phyloP scores from a whole-genome alignment of 1,140 invertebrate species.

The honey bee (Apis mellifera) region DNA sequence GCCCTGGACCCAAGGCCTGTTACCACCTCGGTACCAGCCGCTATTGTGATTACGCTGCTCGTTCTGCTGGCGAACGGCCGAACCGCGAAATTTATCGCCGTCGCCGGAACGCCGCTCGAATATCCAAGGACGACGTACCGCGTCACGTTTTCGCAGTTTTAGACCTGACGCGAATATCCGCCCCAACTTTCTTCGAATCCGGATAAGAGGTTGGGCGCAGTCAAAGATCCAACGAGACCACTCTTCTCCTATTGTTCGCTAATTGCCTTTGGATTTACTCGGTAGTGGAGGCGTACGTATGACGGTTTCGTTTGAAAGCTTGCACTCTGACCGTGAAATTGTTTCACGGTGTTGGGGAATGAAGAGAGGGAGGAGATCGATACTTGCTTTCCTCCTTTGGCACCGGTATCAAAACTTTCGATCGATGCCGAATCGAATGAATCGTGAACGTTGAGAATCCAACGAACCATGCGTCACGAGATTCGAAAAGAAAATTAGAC shows the following conservation, averaged over 20 bases:
- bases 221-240: conserved; percentile 24
- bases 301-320: not conserved
- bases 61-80: conserved; percentile 8
- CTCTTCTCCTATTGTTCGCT: conserved; percentile 45
- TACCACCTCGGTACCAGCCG: conserved; percentile 26
- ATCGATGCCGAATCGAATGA: too few species aligned
- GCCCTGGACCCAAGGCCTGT: not conserved
- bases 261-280: conserved; percentile 39
- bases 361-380: too few species aligned
- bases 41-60: conserved; percentile 38
- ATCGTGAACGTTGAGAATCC: too few species aligned
- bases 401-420: too few species aligned
- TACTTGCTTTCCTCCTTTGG: too few species aligned
- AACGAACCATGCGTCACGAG: too few species aligned
- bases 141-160: conserved; percentile 38
- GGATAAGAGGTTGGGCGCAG: not conserved
- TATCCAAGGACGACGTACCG: conserved; percentile 38
- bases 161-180: conserved; percentile 44
- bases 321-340: too few species aligned
- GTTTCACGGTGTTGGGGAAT: too few species aligned
- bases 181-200: conserved; percentile 26
- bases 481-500: too few species aligned
- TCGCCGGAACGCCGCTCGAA: conserved; percentile 38
- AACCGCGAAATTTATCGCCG: conserved; percentile 50
- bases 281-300: not conserved